Evolutionary conservation across 2,797 vertebrate species (phyloP), one percentile per base, ranked within the genome.

Genomic region (Pangasius djambal): DNA sequence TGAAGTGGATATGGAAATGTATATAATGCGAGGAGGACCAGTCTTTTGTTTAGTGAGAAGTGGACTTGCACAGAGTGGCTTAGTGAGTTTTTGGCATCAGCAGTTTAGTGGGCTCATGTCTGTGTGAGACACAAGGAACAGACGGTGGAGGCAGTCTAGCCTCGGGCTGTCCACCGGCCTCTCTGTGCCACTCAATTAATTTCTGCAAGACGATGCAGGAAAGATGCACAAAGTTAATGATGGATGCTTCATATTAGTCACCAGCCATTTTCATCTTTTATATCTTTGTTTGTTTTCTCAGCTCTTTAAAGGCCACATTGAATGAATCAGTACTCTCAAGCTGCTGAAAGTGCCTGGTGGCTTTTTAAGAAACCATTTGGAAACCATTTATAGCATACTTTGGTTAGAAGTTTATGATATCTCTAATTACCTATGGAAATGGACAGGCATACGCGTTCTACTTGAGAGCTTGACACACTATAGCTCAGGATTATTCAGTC

Each of bases 131-230:
- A 69, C n/a, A 55, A 78, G 82, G 86, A 90, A 93, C 92, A 93
- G 92, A 91, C 90, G 92, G 91, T 70, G 86, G 88, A 88, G 87
- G 89, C 89, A 91, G 79, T 86, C 90, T 86, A 82, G 90, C 92
- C 91, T 69, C 89, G 28, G 92, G 92, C 93, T 70, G 75, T 90
- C 88, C 87, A 77, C 88, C 88, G 86, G 89, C 91, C 92, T 91
- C 89, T 87, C 89, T 79, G 90, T 90, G 90, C 86, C 91, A 92
- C 92, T 91, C 92, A 92, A 92, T 92, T 92, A 92, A 92, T 92
- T 91, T 89, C 89, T 90, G 86, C 92, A 91, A 90, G 90, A 88
- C 78, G 86, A 88, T 86, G 89, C 88, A 88, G 75, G 91, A 90
- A 88, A 89, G 85, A 90, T 85, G 87, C 89, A 67, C 85, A 44